Conservation (phyloP, 1,140 invertebrate genomes). For the Elysia chlorotica region DNA sequence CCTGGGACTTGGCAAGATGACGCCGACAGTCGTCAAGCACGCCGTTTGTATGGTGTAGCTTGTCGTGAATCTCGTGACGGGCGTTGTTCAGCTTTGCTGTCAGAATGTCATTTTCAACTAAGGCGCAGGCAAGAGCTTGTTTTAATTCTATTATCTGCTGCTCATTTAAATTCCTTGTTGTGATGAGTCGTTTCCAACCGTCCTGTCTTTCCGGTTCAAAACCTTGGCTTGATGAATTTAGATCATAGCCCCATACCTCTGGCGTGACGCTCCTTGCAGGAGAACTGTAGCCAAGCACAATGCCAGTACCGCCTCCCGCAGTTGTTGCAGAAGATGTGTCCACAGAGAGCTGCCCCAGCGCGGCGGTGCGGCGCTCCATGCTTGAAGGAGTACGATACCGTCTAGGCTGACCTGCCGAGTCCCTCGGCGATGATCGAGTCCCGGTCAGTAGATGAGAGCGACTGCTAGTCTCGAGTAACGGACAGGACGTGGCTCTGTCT, state of each 20-base stretch:
- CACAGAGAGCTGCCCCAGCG: too few relatives aligned
- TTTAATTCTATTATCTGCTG: slow-evolving; percentile 50
- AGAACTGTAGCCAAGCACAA: slow-evolving; percentile 48
- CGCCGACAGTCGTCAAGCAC: slow-evolving; percentile 50
- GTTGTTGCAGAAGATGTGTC: too few relatives aligned
- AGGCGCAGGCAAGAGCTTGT: slow-evolving; percentile 45
- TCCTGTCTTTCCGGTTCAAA: slow-evolving; percentile 30
- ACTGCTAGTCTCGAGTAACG: background rate
- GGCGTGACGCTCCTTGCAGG: slow-evolving; percentile 47
- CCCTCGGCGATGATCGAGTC: background rate
- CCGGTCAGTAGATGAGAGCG: background rate
- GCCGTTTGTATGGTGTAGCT: slow-evolving; percentile 49
- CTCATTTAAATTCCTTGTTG: slow-evolving; percentile 28
- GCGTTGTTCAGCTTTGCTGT: slow-evolving; percentile 50
- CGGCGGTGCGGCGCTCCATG: too few relatives aligned
- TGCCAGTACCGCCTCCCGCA: slow-evolving; percentile 9
- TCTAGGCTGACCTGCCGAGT: background rate
- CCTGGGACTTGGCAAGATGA: slow-evolving; percentile 47
- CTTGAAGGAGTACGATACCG: background rate
- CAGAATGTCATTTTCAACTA: slow-evolving; percentile 53
- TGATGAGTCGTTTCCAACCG: slow-evolving; percentile 37
- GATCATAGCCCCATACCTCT: slow-evolving; percentile 46
- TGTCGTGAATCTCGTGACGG: slow-evolving; percentile 44
- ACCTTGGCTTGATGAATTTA: slow-evolving; percentile 31
- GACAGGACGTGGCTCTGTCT: slow-evolving; percentile 1